Percentiles rank a stretch among this genome's conserved stretches.
Conservation (phyloP, 1,140 invertebrate species). For the Sycophila sp. region DNA sequence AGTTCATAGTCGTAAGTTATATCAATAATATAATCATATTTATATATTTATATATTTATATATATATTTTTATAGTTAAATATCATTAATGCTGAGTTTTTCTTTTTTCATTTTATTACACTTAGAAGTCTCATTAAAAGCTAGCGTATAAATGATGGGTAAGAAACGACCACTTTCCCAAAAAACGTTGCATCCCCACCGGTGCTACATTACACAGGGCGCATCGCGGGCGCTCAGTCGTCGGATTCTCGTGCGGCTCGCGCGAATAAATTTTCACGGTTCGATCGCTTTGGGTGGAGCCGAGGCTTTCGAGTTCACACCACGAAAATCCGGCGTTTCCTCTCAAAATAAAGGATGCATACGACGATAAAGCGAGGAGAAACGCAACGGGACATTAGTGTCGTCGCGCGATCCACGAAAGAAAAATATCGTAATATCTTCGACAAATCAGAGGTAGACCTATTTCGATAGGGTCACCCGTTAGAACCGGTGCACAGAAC, state of each 20-base stretch:
- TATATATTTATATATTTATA: conserved; percentile 53
- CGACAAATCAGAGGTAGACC: conserved; percentile 37
- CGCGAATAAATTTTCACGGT: background rate
- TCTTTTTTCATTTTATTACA: conserved; percentile 54
- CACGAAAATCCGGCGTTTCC: conserved; percentile 25
- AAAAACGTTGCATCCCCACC: conserved; percentile 57
- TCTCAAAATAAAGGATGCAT: conserved; percentile 27
- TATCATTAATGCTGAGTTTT: conserved; percentile 63
- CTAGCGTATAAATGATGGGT: conserved; percentile 67
- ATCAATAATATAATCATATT: conserved; percentile 67
- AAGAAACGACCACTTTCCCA: conserved; percentile 65
- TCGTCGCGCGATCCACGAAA: conserved; percentile 40
- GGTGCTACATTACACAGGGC: conserved; percentile 48
- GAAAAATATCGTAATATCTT: conserved; percentile 36
- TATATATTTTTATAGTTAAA: conserved; percentile 51
- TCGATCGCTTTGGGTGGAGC: too few species aligned
- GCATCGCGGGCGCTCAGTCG: conserved; percentile 28
- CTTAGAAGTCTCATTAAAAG: conserved; percentile 61
- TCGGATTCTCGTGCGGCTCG: conserved; percentile 11
- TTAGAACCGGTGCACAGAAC: conserved; percentile 57
- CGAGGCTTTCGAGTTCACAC: conserved; percentile 12
- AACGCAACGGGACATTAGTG: conserved; percentile 37
- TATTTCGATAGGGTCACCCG: conserved; percentile 48
- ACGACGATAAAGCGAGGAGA: conserved; percentile 41
- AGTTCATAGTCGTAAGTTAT: conserved; percentile 66